Percentiles rank a stretch among this genome's conserved stretches.
phyloP scores from a whole-genome alignment of 2,888 invertebrate genomes.

The Oxyteleia sp. region DNA sequence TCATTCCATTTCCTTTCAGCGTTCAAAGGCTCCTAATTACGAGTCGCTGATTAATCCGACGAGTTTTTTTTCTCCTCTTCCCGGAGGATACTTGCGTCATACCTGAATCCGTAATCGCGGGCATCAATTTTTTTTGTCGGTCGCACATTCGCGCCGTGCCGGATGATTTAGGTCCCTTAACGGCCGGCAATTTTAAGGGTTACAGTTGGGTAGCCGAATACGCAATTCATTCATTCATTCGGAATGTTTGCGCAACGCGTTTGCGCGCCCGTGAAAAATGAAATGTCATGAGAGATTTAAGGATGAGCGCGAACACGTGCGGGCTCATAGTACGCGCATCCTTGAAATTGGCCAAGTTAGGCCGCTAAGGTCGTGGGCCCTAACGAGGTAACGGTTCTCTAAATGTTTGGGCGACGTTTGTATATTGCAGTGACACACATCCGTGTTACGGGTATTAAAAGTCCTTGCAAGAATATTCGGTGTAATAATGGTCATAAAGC shows the following conservation, averaged over 20 bases:
- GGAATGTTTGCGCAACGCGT: constrained; percentile 54
- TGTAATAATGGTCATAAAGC: no score
- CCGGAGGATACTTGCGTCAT: constrained; percentile 23
- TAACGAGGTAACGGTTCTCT: constrained; percentile 80
- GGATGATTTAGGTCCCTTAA: constrained; percentile 50
- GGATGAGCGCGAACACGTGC: constrained; percentile 49
- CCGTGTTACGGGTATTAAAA: no score
- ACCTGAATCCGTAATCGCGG: constrained; percentile 23
- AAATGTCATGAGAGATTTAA: constrained; percentile 58
- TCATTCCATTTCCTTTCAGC: constrained; percentile 31
- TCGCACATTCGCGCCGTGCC: constrained; percentile 21
- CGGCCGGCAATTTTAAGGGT: constrained; percentile 52
- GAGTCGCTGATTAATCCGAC: constrained; percentile 32
- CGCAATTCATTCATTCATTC: constrained; percentile 57
- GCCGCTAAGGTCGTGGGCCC: constrained; percentile 67
- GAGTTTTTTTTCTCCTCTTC: constrained; percentile 9
- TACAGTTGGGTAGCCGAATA: constrained; percentile 34
- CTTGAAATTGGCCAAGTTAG: constrained; percentile 66
- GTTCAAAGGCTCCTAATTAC: neutral
- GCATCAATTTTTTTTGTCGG: constrained; percentile 35
- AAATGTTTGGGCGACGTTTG: constrained; percentile 74
- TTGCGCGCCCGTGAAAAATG: constrained; percentile 39
- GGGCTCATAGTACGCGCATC: constrained; percentile 47
- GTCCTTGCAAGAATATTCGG: no score
- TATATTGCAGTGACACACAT: no score